Evolutionary conservation across 1,140 invertebrate species (phyloP), one percentile per base, ranked within the genome.

Genomic region (Drosophila busckii): DNA sequence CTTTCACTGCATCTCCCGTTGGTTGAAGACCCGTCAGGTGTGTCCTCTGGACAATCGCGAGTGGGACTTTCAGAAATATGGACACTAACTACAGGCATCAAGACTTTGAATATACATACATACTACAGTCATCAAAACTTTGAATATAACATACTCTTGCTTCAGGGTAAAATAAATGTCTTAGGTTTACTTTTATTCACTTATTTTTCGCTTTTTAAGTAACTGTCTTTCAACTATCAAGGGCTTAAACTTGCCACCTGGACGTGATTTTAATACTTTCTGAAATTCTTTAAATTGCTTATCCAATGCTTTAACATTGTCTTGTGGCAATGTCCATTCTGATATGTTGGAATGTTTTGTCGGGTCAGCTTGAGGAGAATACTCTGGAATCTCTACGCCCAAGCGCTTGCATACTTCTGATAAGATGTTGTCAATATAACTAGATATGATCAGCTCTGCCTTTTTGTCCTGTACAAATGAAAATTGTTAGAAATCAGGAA

Each of bases 381-480:
- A 97, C 25, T 91, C 88, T 2, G 92, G 91, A 68, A 95, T 93
- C 64, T 93, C 90, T 3, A 96, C 54, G 15, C 90, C 90, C 17
- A 97, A 88, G 38, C 91, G 89, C 82, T 93, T 91, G 89, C 95
- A 93, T 1, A 98, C 88, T 70, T 91, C 90, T 46, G 89, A 88
- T 82, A 98, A 91, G 22, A 98, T 91, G 58, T 93, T 91, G 88
- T 98, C 97, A 3, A 98, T 94, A 88, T 96, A 97, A 20, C 93
- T 92, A 76, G 96, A 93, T 61, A 98, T 96, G 37, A 95, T 91
- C 35, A 99, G 88, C 88, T 97, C 93, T 17, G 95, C 95, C 88
- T 97, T 95, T 75, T 95, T 95, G 76, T 99, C 96, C 94, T 96
- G 71, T 32, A 89, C 6, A 20, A 29, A 19, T 49, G 1, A 1